A percentile compares a stretch with the other conserved stretches of the same genome.
Conservation (phyloP, 2,113 vertebrate genomes). For the Leucosticte australis region DNA sequence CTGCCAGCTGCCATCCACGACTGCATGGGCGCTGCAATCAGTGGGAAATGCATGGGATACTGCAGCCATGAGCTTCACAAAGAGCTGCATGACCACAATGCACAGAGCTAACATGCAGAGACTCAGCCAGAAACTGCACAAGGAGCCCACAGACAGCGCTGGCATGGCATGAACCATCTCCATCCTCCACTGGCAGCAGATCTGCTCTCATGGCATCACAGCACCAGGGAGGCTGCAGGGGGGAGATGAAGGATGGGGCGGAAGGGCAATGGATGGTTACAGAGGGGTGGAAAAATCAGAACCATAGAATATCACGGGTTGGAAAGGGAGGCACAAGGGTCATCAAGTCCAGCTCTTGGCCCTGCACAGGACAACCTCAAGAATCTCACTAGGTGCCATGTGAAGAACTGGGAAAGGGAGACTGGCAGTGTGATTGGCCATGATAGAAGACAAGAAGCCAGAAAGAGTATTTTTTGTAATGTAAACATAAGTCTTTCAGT, state of each 20-base stretch:
- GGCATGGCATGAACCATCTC: neutral
- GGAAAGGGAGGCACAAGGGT: neutral
- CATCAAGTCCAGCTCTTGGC: neutral
- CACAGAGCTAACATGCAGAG: fast-evolving
- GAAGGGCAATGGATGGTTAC: neutral
- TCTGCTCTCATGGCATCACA: neutral
- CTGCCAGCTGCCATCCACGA: neutral
- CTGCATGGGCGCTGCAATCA: neutral
- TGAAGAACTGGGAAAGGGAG: neutral
- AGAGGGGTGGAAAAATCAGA: neutral
- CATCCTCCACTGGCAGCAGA: neutral
- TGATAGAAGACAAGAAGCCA: neutral
- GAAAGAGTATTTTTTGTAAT: neutral
- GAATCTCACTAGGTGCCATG: neutral
- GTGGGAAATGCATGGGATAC: neutral
- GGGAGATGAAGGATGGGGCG: neutral
- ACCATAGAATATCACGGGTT: neutral
- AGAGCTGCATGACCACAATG: neutral
- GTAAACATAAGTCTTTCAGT: neutral
- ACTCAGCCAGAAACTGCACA: neutral
- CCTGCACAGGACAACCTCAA: neutral
- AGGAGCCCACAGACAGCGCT: neutral
- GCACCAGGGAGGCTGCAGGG: neutral
- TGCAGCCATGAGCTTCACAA: neutral
- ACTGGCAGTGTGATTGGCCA: neutral